phyloP scores from a whole-genome alignment of 2,113 vertebrate genomes.

The Hippocampus comes region DNA sequence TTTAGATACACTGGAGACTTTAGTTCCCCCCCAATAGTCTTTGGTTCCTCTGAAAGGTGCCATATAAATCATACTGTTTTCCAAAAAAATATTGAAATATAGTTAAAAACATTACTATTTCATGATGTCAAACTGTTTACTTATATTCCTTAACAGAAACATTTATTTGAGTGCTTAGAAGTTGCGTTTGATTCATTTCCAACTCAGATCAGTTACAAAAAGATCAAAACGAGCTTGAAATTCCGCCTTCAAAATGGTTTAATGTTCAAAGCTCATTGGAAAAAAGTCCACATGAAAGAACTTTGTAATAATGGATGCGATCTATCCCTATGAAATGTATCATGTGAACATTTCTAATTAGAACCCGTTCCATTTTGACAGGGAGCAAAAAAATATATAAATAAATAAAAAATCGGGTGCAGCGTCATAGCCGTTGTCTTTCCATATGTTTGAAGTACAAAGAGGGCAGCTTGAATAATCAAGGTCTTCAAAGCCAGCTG shows the following conservation, averaged over 20 bases:
- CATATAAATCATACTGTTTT: no score
- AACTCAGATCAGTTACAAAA: background rate
- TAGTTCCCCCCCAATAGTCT: no score
- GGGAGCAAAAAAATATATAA: constrained; percentile 14
- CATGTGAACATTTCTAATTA: background rate
- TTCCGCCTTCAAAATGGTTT: background rate
- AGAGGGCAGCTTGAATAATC: constrained; percentile 61
- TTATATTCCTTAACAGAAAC: no score
- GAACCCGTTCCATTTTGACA: background rate
- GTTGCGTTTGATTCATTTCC: no score
- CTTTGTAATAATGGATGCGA: background rate
- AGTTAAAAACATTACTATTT: no score
- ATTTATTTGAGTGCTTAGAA: no score
- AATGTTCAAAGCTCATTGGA: background rate
- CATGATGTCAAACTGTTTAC: no score
- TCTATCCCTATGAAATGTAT: background rate
- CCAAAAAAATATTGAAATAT: no score
- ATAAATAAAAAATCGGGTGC: background rate
- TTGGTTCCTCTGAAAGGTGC: no score
- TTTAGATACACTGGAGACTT: no score
- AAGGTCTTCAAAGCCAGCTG: constrained; percentile 64
- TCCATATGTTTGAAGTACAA: constrained; percentile 67
- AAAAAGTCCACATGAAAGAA: background rate
- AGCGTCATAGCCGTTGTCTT: constrained; percentile 59
- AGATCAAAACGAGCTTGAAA: background rate